These are phyloP conservation scores for Anarrhichthys ocellatus DNA, from an alignment of 2,113 vertebrate species.

Conservation along the genomic window DNA sequence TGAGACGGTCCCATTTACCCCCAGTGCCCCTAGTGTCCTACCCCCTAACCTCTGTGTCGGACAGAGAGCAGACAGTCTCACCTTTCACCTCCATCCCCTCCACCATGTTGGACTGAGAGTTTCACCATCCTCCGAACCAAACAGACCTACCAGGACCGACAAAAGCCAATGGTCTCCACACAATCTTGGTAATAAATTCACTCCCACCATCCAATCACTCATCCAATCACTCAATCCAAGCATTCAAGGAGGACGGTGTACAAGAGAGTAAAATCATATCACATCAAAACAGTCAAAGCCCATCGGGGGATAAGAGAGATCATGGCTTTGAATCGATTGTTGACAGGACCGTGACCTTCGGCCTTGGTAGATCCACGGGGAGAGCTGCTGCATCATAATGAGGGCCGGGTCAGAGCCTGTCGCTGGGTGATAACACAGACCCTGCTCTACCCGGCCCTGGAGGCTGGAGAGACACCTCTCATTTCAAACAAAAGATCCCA, in stretches of 20 bases:
- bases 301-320: slow-evolving; percentile 10
- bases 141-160: slow-evolving; percentile 1
- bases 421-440: slow-evolving; percentile 51
- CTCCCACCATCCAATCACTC: background rate
- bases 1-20: slow-evolving; percentile 57
- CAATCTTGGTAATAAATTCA: background rate
- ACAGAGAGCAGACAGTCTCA: slow-evolving; percentile 25
- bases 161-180: background rate
- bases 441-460: background rate
- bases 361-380: slow-evolving; percentile 32
- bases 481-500: slow-evolving; percentile 27
- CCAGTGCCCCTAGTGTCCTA: slow-evolving; percentile 24
- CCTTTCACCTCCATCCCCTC: slow-evolving; percentile 31
- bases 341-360: slow-evolving; percentile 55
- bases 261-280: slow-evolving; percentile 33
- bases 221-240: background rate
- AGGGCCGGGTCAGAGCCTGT: slow-evolving; percentile 25
- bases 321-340: slow-evolving; percentile 54
- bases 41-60: slow-evolving; percentile 41
- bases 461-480: slow-evolving; percentile 6
- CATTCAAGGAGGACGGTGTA: background rate
- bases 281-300: slow-evolving; percentile 31
- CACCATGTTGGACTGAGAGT: slow-evolving; percentile 30
- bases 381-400: slow-evolving; percentile 53
- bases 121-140: slow-evolving; percentile 1